Percentiles rank a stretch among this genome's conserved stretches.
These are phyloP conservation scores for Lethrus apterus DNA, from an alignment of 1,140 invertebrate genomes.

Conservation along the genomic window DNA sequence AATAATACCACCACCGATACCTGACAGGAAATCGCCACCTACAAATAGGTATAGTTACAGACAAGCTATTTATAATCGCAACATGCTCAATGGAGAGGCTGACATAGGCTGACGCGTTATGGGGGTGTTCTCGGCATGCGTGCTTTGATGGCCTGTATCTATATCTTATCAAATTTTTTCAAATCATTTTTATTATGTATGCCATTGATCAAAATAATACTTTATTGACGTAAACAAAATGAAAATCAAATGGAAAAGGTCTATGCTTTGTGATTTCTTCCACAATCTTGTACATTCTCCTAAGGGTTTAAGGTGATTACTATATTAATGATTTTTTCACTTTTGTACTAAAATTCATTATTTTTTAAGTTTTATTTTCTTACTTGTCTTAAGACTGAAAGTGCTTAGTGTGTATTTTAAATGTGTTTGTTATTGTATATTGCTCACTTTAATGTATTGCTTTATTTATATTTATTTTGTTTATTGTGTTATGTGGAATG, in stretches of 20 bases:
- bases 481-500: too few relatives aligned
- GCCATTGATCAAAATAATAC: neutral
- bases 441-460: too few relatives aligned
- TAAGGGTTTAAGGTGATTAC: neutral
- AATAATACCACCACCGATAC: slow-evolving; percentile 44
- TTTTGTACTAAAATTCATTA: neutral
- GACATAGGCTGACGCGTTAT: slow-evolving; percentile 70
- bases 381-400: too few relatives aligned
- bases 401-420: too few relatives aligned
- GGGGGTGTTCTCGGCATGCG: slow-evolving; percentile 71
- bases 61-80: slow-evolving; percentile 60
- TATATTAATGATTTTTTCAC: neutral
- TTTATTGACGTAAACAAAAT: too few relatives aligned
- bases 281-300: neutral
- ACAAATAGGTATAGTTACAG: slow-evolving; percentile 82
- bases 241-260: neutral
- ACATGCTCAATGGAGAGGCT: slow-evolving; percentile 50
- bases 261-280: neutral
- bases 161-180: slow-evolving; percentile 5
- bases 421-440: too few relatives aligned
- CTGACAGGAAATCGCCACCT: slow-evolving; percentile 43
- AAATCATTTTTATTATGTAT: neutral
- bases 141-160: slow-evolving; percentile 45
- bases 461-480: too few relatives aligned
- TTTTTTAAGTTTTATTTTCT: too few relatives aligned